Percentiles rank a stretch among this genome's conserved stretches.
These are phyloP conservation scores for Scophthalmus maximus DNA, from an alignment of 2,113 vertebrate genomes.

Conservation along the genomic window DNA sequence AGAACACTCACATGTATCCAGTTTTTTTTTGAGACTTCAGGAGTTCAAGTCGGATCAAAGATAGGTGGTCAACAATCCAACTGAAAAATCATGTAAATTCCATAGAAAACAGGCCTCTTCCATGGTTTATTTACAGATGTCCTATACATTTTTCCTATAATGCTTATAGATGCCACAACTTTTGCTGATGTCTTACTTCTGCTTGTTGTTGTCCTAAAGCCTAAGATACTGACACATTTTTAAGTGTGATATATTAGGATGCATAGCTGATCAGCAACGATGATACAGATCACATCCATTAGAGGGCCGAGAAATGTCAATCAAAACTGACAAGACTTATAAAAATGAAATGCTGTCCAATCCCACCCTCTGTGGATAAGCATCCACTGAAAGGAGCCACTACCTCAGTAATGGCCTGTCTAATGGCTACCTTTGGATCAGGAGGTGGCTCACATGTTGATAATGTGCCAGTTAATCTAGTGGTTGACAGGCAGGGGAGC, in stretches of 20 bases:
- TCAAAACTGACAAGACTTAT: not conserved
- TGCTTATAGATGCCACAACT: too few species aligned
- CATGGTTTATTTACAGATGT: too few species aligned
- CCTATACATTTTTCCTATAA: too few species aligned
- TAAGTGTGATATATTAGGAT: not conserved
- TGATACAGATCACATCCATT: not conserved
- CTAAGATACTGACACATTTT: not conserved
- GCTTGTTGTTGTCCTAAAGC: not conserved
- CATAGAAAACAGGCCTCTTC: too few species aligned
- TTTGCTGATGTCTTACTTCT: not conserved
- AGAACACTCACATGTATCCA: not conserved
- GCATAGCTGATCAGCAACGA: not conserved
- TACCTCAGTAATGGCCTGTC: not conserved
- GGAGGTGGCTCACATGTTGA: not conserved
- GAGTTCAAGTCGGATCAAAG: not conserved
- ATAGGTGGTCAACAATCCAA: too few species aligned
- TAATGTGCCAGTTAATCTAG: not conserved
- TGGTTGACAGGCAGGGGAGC: not conserved
- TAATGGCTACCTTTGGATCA: slow-evolving; percentile 8
- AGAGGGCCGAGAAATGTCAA: not conserved
- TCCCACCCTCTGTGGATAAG: too few species aligned
- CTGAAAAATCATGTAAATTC: too few species aligned
- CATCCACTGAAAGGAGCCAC: not conserved
- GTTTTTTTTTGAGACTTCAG: not conserved
- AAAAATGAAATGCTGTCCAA: not conserved